Evolutionary conservation across 2,797 vertebrate genomes (phyloP), one percentile per base, ranked within the genome.

Genomic region (Dicrostonyx torquatus): DNA sequence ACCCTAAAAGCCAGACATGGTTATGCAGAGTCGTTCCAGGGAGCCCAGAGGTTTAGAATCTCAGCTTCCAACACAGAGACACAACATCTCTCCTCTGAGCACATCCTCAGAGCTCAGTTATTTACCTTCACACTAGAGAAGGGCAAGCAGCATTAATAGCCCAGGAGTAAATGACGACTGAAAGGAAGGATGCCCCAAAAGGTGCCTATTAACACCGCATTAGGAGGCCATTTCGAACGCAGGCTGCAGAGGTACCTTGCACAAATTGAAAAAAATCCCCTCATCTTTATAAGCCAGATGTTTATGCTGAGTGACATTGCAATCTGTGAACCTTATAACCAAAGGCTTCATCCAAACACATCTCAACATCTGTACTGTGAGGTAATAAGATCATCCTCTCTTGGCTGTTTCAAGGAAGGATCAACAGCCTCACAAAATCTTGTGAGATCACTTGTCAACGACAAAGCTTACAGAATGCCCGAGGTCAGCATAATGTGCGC

Each of bases 281-380:
- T 64, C 73, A 83, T 13, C 77, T 70, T 17, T 58, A 86, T 62
- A 95, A 95, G 17, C 66, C 87, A 73, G 40, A 94, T 29, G 84
- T 92, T 89, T 80, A 79, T 82, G 68, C 48, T 83, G 26, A 93
- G 29, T 83, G 64, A 53, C 92, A 83, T 0, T 90, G 29, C 58
- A 89, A 83, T 82, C 55, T 10, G 7, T 66, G 62, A 26, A 45
- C 45, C 50, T 31, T 60, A 64, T 50, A 93, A 86, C 18, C 84
- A 93, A 90, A 96, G 60, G 17, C 20, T 79, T 91, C 60, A 58
- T n/a, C 82, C 90, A 91, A 58, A 53, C 78, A 84, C 80, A 89
- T 94, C 17, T 77, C 31, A 89, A 87, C 58, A 84, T 55, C 58
- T 73, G 29, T 18, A 70, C 3, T 70, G 43, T 76, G 31, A 50